phyloP scores from a whole-genome alignment of 2,113 vertebrate species.

The Ailurus styani region DNA sequence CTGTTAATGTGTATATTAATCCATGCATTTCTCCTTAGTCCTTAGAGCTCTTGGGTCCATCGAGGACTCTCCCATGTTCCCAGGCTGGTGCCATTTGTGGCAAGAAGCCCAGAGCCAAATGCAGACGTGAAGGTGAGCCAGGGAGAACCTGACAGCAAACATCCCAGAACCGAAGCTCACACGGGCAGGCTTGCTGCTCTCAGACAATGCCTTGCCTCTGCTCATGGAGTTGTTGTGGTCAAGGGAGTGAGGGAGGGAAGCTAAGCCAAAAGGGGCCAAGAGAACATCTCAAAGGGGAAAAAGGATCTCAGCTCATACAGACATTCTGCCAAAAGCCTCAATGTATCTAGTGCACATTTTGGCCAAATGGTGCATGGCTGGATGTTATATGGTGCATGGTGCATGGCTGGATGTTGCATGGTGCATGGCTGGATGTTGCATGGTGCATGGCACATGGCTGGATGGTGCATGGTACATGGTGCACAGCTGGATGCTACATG shows the following conservation, averaged over 20 bases:
- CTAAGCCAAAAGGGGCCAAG: not conserved
- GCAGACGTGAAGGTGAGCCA: not conserved
- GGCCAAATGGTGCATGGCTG: not conserved
- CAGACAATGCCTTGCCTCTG: not conserved
- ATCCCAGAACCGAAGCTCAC: not conserved
- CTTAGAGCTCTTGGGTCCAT: not conserved
- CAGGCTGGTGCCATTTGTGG: not conserved
- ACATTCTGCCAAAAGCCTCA: not conserved
- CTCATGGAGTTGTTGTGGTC: rapidly evolving
- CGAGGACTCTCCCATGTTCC: not conserved
- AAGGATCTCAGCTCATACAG: not conserved
- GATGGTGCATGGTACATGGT: too few relatives aligned
- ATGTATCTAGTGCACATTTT: not conserved
- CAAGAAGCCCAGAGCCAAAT: not conserved
- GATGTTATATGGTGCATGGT: too few relatives aligned
- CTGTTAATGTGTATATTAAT: too few relatives aligned
- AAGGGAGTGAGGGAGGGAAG: not conserved
- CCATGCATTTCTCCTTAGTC: not conserved
- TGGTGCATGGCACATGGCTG: too few relatives aligned
- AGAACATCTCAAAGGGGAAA: not conserved
- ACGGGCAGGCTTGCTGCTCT: not conserved
- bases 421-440: too few relatives aligned
- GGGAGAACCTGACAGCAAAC: not conserved
- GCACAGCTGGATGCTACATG: too few relatives aligned
- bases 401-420: too few relatives aligned